Evolutionary conservation across 2,888 invertebrate genomes (phyloP).

Genomic region (Tetanocera ferruginea): DNA sequence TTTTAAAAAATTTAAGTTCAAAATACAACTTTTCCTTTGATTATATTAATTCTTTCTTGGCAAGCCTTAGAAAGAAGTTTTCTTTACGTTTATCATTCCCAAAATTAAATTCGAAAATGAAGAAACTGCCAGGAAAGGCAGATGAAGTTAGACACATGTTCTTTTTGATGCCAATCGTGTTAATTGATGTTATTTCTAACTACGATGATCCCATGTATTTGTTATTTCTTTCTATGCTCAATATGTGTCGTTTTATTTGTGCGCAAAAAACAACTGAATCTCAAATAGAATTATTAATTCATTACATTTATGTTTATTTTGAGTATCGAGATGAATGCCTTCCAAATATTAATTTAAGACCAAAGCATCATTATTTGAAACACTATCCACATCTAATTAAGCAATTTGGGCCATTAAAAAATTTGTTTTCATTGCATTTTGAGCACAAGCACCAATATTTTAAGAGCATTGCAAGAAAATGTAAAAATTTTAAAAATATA

Average conservation of each 20-base stretch:
- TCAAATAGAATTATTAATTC: slow-evolving; percentile 33
- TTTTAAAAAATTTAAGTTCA: slow-evolving; percentile 22
- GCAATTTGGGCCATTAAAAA: slow-evolving; percentile 41
- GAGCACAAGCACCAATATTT: slow-evolving; percentile 41
- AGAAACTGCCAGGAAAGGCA: too few relatives aligned
- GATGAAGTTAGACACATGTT: too few relatives aligned
- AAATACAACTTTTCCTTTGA: slow-evolving; percentile 36
- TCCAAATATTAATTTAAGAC: slow-evolving; percentile 34
- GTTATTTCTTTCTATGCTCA: too few relatives aligned
- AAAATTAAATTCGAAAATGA: background rate
- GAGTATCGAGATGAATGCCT: slow-evolving; percentile 27
- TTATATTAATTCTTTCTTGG: slow-evolving; percentile 37
- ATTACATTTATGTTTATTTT: slow-evolving; percentile 38
- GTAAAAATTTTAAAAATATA: slow-evolving; percentile 37
- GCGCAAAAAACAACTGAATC: background rate
- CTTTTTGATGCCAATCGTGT: too few relatives aligned
- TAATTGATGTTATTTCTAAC: too few relatives aligned
- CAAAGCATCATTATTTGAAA: slow-evolving; percentile 40
- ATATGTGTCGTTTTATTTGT: too few relatives aligned
- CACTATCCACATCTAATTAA: slow-evolving; percentile 43
- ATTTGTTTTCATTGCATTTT: slow-evolving; percentile 33
- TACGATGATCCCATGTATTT: too few relatives aligned
- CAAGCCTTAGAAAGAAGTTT: slow-evolving; percentile 31
- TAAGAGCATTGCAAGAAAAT: slow-evolving; percentile 28
- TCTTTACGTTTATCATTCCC: slow-evolving; percentile 33